phyloP scores from a whole-genome alignment of 2,888 invertebrate species.

The Lordiphosa andalusiaca region DNA sequence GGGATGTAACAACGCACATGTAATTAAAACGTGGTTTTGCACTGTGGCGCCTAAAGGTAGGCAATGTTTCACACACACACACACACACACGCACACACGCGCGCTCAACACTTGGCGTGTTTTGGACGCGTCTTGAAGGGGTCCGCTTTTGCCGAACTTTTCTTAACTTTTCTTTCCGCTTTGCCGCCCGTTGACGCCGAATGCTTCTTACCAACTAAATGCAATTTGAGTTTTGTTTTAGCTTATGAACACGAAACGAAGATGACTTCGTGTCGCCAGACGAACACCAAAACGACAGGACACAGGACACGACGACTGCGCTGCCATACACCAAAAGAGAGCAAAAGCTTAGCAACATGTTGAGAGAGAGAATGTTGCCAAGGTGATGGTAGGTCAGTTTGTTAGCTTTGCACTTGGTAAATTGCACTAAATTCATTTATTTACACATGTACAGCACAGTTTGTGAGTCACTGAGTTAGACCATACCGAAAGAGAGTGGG shows the following conservation, averaged over 20 bases:
- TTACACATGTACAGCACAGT: too few species aligned
- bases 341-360: slow-evolving; percentile 47
- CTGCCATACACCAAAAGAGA: slow-evolving; percentile 19
- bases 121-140: slow-evolving; percentile 8
- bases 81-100: slow-evolving; percentile 3
- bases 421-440: too few species aligned
- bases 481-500: too few species aligned
- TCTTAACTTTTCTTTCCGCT: slow-evolving; percentile 28
- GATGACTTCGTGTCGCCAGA: slow-evolving; percentile 18
- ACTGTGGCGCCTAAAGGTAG: slow-evolving; percentile 24
- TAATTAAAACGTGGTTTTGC: slow-evolving; percentile 35
- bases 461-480: too few species aligned
- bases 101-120: slow-evolving; percentile 13
- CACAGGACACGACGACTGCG: slow-evolving; percentile 32
- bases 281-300: slow-evolving; percentile 16
- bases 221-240: slow-evolving; percentile 74
- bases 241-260: slow-evolving; percentile 62
- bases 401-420: too few species aligned
- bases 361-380: slow-evolving; percentile 25
- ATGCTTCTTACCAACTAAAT: slow-evolving; percentile 77
- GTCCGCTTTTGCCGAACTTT: background rate
- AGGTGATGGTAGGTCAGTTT: slow-evolving; percentile 46
- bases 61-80: slow-evolving; percentile 31
- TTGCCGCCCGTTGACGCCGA: slow-evolving; percentile 74
- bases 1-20: slow-evolving; percentile 55